Conservation (phyloP, 2,888 invertebrate genomes). For the Conomelus anceps region DNA sequence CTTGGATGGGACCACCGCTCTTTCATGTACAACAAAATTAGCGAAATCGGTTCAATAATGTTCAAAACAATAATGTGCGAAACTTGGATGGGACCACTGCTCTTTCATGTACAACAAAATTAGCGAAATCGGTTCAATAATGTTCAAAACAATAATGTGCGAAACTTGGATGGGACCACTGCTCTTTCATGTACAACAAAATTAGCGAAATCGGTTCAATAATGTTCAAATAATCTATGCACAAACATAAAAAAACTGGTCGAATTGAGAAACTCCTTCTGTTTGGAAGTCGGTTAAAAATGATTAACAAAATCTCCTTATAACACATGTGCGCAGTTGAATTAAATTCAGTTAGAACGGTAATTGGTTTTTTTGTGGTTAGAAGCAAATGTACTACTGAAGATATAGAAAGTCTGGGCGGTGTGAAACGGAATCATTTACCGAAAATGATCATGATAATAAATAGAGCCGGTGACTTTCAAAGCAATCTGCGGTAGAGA, state of each 20-base stretch:
- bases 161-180: too few species aligned
- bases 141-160: background rate
- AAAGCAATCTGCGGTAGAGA: background rate
- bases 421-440: background rate
- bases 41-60: too few species aligned
- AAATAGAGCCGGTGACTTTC: background rate
- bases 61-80: background rate
- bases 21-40: too few species aligned
- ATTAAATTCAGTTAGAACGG: background rate
- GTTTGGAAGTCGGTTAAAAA: too few species aligned
- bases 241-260: too few species aligned
- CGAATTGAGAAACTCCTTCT: too few species aligned
- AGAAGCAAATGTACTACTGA: background rate
- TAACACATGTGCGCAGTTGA: background rate
- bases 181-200: background rate
- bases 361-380: background rate
- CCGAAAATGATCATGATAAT: background rate
- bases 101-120: too few species aligned
- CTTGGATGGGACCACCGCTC: too few species aligned
- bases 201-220: background rate
- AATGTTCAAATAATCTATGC: too few species aligned
- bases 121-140: too few species aligned
- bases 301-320: too few species aligned
- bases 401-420: background rate
- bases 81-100: too few species aligned